Conservation (phyloP, 2,113 vertebrate species). For the Corythornis cristatus region DNA sequence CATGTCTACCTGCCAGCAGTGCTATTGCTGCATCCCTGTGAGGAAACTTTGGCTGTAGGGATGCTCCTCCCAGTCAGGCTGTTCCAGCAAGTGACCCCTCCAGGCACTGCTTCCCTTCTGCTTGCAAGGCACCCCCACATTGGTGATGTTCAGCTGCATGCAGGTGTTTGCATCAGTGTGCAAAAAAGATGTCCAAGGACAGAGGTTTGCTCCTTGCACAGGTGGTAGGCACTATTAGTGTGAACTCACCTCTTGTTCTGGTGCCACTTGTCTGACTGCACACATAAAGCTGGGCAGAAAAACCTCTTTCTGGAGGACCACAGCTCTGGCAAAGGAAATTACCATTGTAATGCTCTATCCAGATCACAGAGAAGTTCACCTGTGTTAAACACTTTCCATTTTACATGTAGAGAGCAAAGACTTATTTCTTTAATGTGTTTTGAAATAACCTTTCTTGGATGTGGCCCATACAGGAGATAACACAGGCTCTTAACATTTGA, state of each 20-base stretch:
- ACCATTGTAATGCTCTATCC: neutral
- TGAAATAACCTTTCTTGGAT: neutral
- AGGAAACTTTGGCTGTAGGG: neutral
- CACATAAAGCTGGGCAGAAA: neutral
- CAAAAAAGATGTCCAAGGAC: neutral
- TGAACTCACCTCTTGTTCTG: neutral
- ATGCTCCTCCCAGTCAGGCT: neutral
- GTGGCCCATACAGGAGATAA: neutral
- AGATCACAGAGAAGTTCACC: neutral
- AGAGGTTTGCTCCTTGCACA: neutral
- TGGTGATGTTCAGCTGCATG: accelerated
- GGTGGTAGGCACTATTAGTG: accelerated
- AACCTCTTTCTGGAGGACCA: neutral
- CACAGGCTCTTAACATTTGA: neutral
- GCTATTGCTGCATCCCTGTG: neutral
- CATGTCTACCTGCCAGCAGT: neutral
- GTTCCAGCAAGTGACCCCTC: neutral
- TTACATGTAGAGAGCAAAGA: neutral
- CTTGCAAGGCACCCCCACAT: neutral
- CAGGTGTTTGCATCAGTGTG: neutral
- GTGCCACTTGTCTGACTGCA: accelerated
- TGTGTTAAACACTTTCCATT: neutral
- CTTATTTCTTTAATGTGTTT: neutral
- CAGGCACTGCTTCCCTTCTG: neutral
- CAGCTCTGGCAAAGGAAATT: neutral